Evolutionary conservation across 1,140 invertebrate species (phyloP).

Genomic region (Ceratina japonica): DNA sequence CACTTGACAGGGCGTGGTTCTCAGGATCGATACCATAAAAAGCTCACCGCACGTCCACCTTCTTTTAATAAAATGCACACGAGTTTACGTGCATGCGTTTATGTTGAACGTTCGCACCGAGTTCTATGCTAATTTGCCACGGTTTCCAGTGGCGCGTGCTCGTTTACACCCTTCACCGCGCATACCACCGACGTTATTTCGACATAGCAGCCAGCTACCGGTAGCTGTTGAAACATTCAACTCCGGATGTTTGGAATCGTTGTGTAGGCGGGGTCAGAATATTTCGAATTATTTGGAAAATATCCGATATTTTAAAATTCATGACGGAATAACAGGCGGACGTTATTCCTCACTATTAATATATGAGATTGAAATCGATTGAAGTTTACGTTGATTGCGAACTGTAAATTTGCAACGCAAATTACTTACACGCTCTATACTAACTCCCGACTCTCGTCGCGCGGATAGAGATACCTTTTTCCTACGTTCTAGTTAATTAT

Average conservation of each 20-base stretch:
- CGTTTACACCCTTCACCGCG: neutral
- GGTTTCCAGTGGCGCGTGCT: neutral
- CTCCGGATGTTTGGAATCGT: no score
- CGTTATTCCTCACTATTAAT: neutral
- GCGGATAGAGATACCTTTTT: neutral
- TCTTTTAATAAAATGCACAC: slow-evolving; percentile 4
- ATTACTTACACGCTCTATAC: no score
- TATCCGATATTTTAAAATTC: neutral
- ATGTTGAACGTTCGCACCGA: neutral
- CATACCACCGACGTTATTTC: neutral
- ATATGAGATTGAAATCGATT: no score
- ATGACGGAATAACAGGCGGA: neutral
- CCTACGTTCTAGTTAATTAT: slow-evolving; percentile 19
- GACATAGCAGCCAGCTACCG: neutral
- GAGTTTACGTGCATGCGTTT: neutral
- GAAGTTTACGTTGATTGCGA: neutral
- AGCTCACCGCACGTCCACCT: slow-evolving; percentile 43
- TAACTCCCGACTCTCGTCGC: neutral
- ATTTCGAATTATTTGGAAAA: neutral
- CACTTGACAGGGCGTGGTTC: slow-evolving; percentile 65
- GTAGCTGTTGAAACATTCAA: no score
- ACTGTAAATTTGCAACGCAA: neutral
- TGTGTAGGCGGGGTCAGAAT: no score
- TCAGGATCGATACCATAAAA: slow-evolving; percentile 72
- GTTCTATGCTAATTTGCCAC: slow-evolving; percentile 3